Evolutionary conservation across 2,797 vertebrate genomes (phyloP).

Genomic region (Sebastes elongatus): DNA sequence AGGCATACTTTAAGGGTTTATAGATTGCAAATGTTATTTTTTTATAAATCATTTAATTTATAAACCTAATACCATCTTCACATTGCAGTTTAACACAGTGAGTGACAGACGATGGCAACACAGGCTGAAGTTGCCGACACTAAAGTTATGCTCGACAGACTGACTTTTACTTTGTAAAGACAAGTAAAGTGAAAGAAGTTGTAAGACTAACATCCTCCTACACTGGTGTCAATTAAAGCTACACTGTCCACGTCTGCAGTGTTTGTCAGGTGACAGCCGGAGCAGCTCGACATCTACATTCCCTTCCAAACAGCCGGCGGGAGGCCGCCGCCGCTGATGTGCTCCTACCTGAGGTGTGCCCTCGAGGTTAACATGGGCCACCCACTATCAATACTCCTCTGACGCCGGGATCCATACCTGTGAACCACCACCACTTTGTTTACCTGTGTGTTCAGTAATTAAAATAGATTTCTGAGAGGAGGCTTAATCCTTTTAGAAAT

Average conservation of each 20-base stretch:
- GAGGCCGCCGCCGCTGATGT: neutral
- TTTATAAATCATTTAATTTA: neutral
- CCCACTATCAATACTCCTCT: constrained; percentile 65
- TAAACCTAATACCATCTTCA: neutral
- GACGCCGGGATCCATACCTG: constrained; percentile 71
- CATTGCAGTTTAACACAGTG: neutral
- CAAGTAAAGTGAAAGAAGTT: neutral
- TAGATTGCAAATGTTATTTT: neutral
- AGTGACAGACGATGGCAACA: neutral
- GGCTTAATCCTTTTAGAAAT: constrained; percentile 79
- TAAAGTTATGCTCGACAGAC: accelerated
- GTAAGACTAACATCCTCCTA: neutral
- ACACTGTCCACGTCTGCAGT: neutral
- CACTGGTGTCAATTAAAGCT: neutral
- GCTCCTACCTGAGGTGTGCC: constrained; percentile 32
- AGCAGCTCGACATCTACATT: constrained; percentile 7
- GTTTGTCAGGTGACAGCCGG: constrained; percentile 8
- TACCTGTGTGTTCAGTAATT: constrained; percentile 80
- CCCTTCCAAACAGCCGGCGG: constrained; percentile 3
- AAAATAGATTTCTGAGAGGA: constrained; percentile 80
- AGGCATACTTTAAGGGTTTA: neutral
- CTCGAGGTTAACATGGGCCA: constrained; percentile 71
- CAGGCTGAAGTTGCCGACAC: neutral
- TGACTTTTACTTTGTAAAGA: neutral
- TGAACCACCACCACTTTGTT: constrained; percentile 71